Base-by-base conservation (phyloP, 2,113 vertebrate genomes). In the Aix galericulata region DNA sequence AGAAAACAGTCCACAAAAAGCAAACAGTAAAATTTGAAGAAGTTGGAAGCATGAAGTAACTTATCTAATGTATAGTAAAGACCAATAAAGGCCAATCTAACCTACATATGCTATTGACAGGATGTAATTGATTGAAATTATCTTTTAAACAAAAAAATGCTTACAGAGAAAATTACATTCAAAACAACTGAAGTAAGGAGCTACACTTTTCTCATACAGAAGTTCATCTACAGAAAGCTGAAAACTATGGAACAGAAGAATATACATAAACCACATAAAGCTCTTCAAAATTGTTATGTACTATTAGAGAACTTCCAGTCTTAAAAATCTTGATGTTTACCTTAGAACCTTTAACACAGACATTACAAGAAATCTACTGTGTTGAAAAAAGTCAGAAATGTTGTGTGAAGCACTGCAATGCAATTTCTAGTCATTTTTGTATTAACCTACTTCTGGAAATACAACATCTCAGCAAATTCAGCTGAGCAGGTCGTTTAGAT, bases 391-490 rank as follows among this genome's bases (percentile, higher is more conserved):
- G 23, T 53, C 44, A 71, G 26, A 89, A 74, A 21, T 20, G 8
- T 63, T 64, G 78, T 0, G 4, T 4, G 10, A 71, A 80, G 58
- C 63, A 80, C 72, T 11, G 36, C 32, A 72, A 52, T 25, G n/a
- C 31, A 38, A 63, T 48, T 78, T 50, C 59, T 42, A 60, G 53
- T 23, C 0, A 3, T 64, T 89, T 46, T 38, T 4, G 16, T 76
- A 78, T 21, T 69, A 82, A 55, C 23, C 17, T 78, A 26, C 88
- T 83, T 80, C 74, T 84, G 73, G 64, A 62, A 89, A 81, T 29
- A 83, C 44, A 63, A 93, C 68, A 63, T 46, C 58, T 71, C 6
- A 3, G n/a, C 69, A 95, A 92, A 86, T 94, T 93, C 72, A 86
- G 42, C 66, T 89, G 8, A 94, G 31, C 67, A 48, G 48, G 55